Conservation (phyloP, 2,797 vertebrate species). For the Chelidonichthys spinosus region DNA sequence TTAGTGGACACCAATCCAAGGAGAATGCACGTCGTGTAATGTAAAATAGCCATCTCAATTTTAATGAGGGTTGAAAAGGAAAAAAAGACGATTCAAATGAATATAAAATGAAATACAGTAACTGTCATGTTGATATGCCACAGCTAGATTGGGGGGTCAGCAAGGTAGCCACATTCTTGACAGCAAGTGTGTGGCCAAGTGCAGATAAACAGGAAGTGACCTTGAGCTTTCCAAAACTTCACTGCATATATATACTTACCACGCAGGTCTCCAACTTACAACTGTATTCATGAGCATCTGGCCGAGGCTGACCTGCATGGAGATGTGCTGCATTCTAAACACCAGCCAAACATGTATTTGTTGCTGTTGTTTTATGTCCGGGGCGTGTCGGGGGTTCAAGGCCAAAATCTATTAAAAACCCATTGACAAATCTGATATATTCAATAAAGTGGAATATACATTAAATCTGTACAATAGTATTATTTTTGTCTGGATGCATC, state of each 20-base stretch:
- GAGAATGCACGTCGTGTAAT: conserved; percentile 14
- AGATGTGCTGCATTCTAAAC: conserved; percentile 67
- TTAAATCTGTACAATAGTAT: background rate
- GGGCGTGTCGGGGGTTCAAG: background rate
- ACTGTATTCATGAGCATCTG: conserved; percentile 86
- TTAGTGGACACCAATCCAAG: conserved; percentile 14
- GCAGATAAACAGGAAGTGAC: conserved; percentile 74
- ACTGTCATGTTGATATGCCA: conserved; percentile 43
- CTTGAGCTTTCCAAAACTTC: conserved; percentile 80
- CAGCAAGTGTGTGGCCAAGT: conserved; percentile 58
- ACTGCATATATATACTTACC: conserved; percentile 50
- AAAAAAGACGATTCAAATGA: conserved; percentile 53
- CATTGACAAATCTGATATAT: background rate
- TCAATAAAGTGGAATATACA: background rate
- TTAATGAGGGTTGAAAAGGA: conserved; percentile 13
- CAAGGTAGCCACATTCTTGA: conserved; percentile 38
- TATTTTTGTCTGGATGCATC: conserved; percentile 1
- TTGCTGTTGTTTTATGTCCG: conserved; percentile 40
- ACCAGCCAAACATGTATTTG: conserved; percentile 53
- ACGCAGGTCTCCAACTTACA: conserved; percentile 59
- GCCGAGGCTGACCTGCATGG: conserved; percentile 67
- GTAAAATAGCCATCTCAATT: conserved; percentile 13
- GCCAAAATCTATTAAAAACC: background rate
- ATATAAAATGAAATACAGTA: conserved; percentile 45
- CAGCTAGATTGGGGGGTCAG: conserved; percentile 49